A percentile compares a stretch with the other conserved stretches of the same genome.
These are phyloP conservation scores for Mus spretus DNA, from an alignment of 2,797 vertebrate species.

Conservation along the genomic window DNA sequence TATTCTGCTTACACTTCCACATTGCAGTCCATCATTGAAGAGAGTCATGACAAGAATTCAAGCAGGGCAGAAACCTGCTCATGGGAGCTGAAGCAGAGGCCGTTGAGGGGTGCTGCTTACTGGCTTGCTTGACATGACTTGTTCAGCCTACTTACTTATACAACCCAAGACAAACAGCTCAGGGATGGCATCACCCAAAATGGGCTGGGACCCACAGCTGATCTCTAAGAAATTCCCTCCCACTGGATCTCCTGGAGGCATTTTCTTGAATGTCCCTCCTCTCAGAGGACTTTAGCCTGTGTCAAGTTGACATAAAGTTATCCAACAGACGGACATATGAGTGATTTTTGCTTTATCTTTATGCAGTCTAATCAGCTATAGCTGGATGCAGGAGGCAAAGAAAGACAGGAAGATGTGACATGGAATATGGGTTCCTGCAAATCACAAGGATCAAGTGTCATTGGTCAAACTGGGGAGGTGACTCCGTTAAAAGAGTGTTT, in stretches of 20 bases:
- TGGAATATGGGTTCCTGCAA: background rate
- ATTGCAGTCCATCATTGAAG: background rate
- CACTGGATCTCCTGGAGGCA: background rate
- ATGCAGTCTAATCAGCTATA: background rate
- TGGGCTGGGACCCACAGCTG: background rate
- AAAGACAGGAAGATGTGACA: background rate
- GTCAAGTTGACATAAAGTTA: background rate
- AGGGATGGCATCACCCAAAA: background rate
- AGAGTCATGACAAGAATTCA: background rate
- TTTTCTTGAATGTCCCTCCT: background rate
- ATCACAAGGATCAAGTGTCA: background rate
- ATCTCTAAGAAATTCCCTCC: background rate
- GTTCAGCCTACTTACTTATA: background rate
- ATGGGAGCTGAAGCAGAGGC: background rate
- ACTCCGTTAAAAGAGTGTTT: background rate
- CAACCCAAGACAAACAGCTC: background rate
- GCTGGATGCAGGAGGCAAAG: background rate
- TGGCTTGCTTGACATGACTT: background rate
- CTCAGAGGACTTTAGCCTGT: background rate
- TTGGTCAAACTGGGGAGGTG: background rate
- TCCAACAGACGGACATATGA: too few relatives aligned
- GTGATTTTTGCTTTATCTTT: background rate
- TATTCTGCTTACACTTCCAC: background rate
- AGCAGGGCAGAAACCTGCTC: background rate
- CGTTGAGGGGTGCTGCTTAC: background rate